Evolutionary conservation across 2,113 vertebrate genomes (phyloP).

Genomic region (Ophthalmolycus amberensis): DNA sequence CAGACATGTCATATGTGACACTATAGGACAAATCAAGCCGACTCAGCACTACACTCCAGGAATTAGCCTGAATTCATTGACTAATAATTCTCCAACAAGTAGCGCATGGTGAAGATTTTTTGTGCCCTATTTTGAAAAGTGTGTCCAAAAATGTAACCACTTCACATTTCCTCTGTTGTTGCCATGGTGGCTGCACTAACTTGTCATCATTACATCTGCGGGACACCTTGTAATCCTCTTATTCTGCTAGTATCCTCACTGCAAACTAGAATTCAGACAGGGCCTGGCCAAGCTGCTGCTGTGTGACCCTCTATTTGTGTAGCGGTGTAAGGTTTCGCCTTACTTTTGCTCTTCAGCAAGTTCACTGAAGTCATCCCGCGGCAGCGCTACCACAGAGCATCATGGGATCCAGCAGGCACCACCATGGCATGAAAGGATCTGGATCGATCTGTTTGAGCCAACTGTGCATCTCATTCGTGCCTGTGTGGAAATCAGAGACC

Average conservation of each 20-base stretch:
- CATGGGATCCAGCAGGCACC: slow-evolving; percentile 28
- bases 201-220: slow-evolving; percentile 46
- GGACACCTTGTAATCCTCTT: slow-evolving; percentile 52
- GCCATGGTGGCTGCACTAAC: slow-evolving; percentile 38
- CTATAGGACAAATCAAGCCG: slow-evolving; percentile 39
- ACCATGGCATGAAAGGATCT: slow-evolving; percentile 33
- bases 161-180: slow-evolving; percentile 45
- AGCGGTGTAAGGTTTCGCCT: slow-evolving; percentile 9
- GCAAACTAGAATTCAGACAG: slow-evolving; percentile 13
- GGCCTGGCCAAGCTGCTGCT: slow-evolving; percentile 28
- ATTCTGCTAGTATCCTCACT: slow-evolving; percentile 5
- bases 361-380: slow-evolving; percentile 34
- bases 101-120: slow-evolving; percentile 46
- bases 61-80: slow-evolving; percentile 50
- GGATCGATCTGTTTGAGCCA: slow-evolving; percentile 42
- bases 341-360: slow-evolving; percentile 31
- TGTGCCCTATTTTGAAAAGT: slow-evolving; percentile 60
- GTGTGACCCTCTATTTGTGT: slow-evolving; percentile 22
- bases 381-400: slow-evolving; percentile 18
- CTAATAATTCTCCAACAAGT: slow-evolving; percentile 47
- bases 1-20: slow-evolving; percentile 1
- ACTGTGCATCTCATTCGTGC: slow-evolving; percentile 43
- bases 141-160: slow-evolving; percentile 35
- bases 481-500: slow-evolving; percentile 50
- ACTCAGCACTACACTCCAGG: slow-evolving; percentile 45